Evolutionary conservation across 2,113 vertebrate species (phyloP).

Genomic region (Antechinus flavipes): DNA sequence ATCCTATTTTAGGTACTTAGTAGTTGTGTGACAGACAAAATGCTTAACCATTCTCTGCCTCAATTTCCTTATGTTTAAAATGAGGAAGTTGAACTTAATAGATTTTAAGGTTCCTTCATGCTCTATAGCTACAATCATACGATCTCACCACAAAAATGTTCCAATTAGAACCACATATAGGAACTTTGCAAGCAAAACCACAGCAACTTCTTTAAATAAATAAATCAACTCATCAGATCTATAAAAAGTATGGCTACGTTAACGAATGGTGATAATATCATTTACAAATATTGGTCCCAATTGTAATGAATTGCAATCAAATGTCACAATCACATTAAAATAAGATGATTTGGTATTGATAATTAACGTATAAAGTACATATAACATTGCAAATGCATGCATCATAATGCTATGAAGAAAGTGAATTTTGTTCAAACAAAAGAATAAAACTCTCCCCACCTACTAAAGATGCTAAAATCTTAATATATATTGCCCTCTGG

Average conservation of each 20-base stretch:
- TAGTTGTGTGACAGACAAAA: neutral
- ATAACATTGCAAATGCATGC: conserved; percentile 78
- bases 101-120: neutral
- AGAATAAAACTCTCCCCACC: neutral
- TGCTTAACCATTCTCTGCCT: neutral
- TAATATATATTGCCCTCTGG: conserved; percentile 85
- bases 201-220: neutral
- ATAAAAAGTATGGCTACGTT: neutral
- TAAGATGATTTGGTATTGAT: conserved; percentile 56
- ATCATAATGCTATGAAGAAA: conserved; percentile 62
- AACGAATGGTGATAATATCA: conserved; percentile 60
- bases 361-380: conserved; percentile 75
- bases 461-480: conserved; percentile 10
- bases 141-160: neutral
- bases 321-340: neutral
- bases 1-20: neutral
- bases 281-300: conserved; percentile 65
- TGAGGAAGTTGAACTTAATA: neutral
- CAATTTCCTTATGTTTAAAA: neutral
- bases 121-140: neutral
- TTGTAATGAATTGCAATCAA: conserved; percentile 73
- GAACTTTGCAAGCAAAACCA: neutral
- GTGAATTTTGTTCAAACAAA: conserved; percentile 70
- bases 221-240: conserved; percentile 51
- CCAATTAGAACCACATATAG: neutral